Evolutionary conservation across 1,140 invertebrate genomes (phyloP), one percentile per base, ranked within the genome.

Genomic region (Cheumatopsyche charites): DNA sequence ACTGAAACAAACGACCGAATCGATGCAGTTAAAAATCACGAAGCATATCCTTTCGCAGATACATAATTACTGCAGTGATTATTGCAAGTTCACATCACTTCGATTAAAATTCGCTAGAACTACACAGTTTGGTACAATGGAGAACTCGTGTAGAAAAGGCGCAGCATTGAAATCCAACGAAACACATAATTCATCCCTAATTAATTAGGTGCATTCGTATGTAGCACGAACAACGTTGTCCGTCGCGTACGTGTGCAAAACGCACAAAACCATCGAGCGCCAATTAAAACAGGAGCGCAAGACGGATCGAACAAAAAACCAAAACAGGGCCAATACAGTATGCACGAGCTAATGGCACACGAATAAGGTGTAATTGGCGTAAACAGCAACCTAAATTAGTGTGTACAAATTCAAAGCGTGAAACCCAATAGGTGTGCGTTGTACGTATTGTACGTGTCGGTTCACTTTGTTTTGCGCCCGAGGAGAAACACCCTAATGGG

Each of bases 401-500:
- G 25, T 67, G 36, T 41, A 67, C 63, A 67, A 67, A 67, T 67
- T 47, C 63, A 67, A 67, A 42, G 62, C 62, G 62, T 42, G 62
- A 45, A 42, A 42, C 62, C 62, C 62, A 52, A 52, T 52, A 52
- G 29, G 47, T 52, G 47, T 45, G 43, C 11, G 47, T 52, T 36
- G 47, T 1, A 7, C 23, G 21, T 23, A 2, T 11, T 23, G 55
- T 58, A 13, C 23, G 55, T 63, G 23, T 63, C 29, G 29, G 62
- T 63, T 63, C 62, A 63, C 62, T 45, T 42, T 58, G 55, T 58
- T 58, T 58, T 42, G 62, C 29, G 36, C n/a, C 29, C 2, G 17
- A 63, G 42, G 43, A 66, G 41, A 68, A n/a, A 58, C 45, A 42
- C 47, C 66, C 66, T 68, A 68, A 68, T 68, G 66, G 66, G 66